phyloP scores from a whole-genome alignment of 2,113 vertebrate species.

The Pluvialis apricaria region DNA sequence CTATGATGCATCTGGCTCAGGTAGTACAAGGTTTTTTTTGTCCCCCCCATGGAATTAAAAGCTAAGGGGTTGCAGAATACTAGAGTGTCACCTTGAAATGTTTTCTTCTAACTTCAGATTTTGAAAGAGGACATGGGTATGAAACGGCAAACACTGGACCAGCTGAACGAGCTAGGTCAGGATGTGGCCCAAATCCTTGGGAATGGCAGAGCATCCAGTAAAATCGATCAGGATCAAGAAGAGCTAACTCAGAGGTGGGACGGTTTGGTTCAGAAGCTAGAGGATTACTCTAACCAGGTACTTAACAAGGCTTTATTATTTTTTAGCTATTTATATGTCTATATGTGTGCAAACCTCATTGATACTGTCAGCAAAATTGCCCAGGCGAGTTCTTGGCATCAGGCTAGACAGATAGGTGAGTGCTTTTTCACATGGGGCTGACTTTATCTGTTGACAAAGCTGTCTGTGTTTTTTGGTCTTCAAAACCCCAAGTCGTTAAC shows the following conservation, averaged over 20 bases:
- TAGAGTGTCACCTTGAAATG: not conserved
- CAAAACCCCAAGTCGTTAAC: not conserved
- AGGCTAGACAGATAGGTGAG: not conserved
- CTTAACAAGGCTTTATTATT: not conserved
- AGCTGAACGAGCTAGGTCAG: slow-evolving; percentile 88
- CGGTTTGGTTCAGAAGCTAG: slow-evolving; percentile 91
- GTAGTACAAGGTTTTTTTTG: not conserved
- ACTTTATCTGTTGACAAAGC: not conserved
- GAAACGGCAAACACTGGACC: slow-evolving; percentile 85
- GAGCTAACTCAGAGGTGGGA: slow-evolving; percentile 93
- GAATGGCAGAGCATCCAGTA: slow-evolving; percentile 72
- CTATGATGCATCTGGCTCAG: not conserved
- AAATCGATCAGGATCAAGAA: slow-evolving; percentile 84
- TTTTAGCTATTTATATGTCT: not conserved
- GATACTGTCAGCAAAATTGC: not conserved
- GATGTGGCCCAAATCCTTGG: slow-evolving; percentile 83
- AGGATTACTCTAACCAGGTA: slow-evolving; percentile 95
- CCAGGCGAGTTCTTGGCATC: not conserved
- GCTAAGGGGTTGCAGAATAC: not conserved
- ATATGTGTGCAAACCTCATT: not conserved
- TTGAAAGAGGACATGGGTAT: slow-evolving; percentile 96
- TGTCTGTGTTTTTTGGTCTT: not conserved
- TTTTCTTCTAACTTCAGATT: slow-evolving; percentile 72
- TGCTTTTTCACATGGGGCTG: not conserved
- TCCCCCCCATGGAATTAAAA: not conserved